phyloP scores from a whole-genome alignment of 2,797 vertebrate genomes.

The Spheniscus humboldti region DNA sequence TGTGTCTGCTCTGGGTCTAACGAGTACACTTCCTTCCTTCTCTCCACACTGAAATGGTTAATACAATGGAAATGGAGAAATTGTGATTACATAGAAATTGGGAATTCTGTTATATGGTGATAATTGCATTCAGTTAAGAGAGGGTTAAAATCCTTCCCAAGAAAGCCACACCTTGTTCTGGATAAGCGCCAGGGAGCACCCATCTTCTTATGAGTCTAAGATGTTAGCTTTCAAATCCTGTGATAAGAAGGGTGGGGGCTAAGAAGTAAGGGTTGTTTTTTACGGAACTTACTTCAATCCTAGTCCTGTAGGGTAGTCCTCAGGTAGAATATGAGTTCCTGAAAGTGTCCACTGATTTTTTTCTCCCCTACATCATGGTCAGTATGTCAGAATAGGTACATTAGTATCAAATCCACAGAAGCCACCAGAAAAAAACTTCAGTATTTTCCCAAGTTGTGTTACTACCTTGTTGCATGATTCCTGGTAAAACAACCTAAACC shows the following conservation, averaged over 20 bases:
- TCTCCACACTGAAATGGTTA: background rate
- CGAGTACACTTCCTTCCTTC: background rate
- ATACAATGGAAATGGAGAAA: background rate
- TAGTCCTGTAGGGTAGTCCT: background rate
- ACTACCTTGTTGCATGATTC: background rate
- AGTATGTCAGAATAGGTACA: background rate
- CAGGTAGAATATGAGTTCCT: background rate
- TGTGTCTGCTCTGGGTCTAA: background rate
- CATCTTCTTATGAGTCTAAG: background rate
- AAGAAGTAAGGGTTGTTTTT: background rate
- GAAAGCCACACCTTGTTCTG: background rate
- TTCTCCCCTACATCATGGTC: background rate
- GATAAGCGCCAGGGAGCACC: background rate
- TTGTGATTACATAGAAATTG: background rate
- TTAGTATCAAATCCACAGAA: background rate
- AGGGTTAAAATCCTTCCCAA: background rate
- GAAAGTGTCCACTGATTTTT: background rate
- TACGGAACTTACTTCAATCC: background rate
- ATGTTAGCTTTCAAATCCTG: background rate
- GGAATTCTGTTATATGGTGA: background rate
- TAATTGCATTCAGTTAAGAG: background rate
- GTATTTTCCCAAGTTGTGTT: background rate
- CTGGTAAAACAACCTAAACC: background rate
- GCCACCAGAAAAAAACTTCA: background rate
- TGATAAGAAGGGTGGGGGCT: background rate